A percentile compares a stretch with the other conserved stretches of the same genome.
Evolutionary conservation across 2,797 vertebrate genomes (phyloP).

Genomic region (Rachycentron canadum): DNA sequence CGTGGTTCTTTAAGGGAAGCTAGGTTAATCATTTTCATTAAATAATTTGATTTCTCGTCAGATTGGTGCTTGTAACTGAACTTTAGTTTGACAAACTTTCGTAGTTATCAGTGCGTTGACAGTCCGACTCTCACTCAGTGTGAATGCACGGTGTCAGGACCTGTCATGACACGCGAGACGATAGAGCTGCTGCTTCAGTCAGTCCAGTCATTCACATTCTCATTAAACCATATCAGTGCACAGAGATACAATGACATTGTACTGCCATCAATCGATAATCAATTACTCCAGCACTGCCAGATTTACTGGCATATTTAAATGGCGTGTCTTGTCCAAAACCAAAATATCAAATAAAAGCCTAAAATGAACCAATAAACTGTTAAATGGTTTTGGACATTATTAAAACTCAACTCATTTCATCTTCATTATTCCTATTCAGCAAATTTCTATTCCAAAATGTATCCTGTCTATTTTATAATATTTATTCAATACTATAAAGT

Average conservation of each 20-base stretch:
- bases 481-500: too few species aligned
- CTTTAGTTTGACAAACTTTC: not conserved
- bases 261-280: slow-evolving; percentile 61
- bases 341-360: not conserved
- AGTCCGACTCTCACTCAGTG: not conserved
- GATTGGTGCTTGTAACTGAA: not conserved
- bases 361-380: too few species aligned
- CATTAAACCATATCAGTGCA: slow-evolving; percentile 31
- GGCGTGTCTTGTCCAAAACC: too few species aligned
- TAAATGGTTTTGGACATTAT: too few species aligned
- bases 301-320: too few species aligned
- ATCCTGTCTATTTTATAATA: too few species aligned
- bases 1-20: not conserved
- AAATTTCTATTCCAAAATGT: too few species aligned
- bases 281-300: slow-evolving; percentile 31
- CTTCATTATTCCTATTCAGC: too few species aligned
- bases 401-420: too few species aligned
- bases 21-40: not conserved
- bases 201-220: slow-evolving; percentile 15
- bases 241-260: slow-evolving; percentile 13
- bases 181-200: not conserved
- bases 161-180: not conserved
- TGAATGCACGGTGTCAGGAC: not conserved
- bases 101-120: not conserved
- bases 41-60: slow-evolving; percentile 14